These are phyloP conservation scores for Calidris pugnax DNA, from an alignment of 2,113 vertebrate species.

Conservation along the genomic window DNA sequence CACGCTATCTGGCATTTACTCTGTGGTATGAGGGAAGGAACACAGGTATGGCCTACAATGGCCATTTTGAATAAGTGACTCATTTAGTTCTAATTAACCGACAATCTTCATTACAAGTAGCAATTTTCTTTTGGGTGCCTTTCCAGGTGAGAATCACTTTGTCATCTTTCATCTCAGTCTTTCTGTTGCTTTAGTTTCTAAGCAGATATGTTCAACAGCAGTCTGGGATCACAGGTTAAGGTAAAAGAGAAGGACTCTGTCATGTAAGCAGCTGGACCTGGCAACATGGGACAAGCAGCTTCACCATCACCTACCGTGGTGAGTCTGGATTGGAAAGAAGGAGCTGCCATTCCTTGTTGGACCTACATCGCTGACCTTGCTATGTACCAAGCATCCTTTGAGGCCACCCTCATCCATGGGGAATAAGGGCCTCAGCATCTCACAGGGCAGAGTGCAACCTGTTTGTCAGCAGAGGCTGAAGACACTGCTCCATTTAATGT, in stretches of 20 bases:
- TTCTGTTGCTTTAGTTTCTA: background rate
- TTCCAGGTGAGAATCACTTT: background rate
- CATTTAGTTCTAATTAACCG: background rate
- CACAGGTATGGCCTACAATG: background rate
- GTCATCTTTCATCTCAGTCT: background rate
- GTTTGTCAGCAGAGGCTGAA: background rate
- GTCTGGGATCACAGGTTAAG: background rate
- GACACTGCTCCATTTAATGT: background rate
- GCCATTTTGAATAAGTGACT: background rate
- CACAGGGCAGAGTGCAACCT: background rate
- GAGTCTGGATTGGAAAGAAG: background rate
- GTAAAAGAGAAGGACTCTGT: background rate
- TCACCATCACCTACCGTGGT: fast-evolving
- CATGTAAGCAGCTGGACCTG: background rate
- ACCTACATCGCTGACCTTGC: background rate
- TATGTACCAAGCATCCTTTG: background rate
- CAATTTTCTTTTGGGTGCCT: background rate
- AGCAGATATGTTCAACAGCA: background rate
- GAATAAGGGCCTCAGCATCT: background rate
- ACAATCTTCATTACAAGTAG: background rate
- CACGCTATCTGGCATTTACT: background rate
- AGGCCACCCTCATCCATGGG: background rate
- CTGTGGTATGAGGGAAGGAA: background rate
- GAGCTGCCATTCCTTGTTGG: background rate
- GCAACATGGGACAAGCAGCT: background rate